These are phyloP conservation scores for Tachysurus vachellii DNA, from an alignment of 2,113 vertebrate genomes.

Conservation along the genomic window DNA sequence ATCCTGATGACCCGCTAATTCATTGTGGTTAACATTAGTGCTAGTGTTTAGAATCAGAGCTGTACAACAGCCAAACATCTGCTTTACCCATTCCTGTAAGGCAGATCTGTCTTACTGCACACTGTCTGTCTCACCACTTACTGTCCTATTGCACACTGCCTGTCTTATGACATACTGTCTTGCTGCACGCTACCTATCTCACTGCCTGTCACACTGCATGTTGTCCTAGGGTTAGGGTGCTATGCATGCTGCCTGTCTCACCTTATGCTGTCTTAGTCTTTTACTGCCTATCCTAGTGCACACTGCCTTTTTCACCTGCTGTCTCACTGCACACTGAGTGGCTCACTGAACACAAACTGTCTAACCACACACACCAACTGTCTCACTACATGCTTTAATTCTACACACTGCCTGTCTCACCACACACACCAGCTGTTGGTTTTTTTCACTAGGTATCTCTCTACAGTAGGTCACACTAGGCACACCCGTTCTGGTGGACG, in stretches of 20 bases:
- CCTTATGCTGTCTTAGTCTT: not conserved
- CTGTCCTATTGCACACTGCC: not conserved
- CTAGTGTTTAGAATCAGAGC: conserved; percentile 12
- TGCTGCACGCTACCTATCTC: not conserved
- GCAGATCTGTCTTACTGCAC: not conserved
- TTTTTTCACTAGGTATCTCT: too few relatives aligned
- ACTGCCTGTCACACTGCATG: not conserved
- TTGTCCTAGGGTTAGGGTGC: too few relatives aligned
- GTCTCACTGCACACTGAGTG: not conserved
- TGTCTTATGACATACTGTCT: not conserved
- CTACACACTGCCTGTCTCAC: too few relatives aligned
- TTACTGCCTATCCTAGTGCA: not conserved
- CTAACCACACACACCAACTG: too few relatives aligned
- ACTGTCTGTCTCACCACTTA: not conserved
- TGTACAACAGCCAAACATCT: not conserved
- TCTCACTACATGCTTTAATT: too few relatives aligned
- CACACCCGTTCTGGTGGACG: too few relatives aligned
- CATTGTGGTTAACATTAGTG: conserved; percentile 29
- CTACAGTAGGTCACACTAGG: too few relatives aligned
- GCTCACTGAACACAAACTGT: not conserved
- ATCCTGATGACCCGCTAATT: conserved; percentile 15
- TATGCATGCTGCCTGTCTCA: not conserved
- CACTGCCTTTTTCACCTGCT: not conserved
- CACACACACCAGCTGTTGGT: too few relatives aligned
- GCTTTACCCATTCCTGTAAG: not conserved